Evolutionary conservation across 2,888 invertebrate genomes (phyloP), one percentile per base, ranked within the genome.

Genomic region (Pasiphila rectangulata): DNA sequence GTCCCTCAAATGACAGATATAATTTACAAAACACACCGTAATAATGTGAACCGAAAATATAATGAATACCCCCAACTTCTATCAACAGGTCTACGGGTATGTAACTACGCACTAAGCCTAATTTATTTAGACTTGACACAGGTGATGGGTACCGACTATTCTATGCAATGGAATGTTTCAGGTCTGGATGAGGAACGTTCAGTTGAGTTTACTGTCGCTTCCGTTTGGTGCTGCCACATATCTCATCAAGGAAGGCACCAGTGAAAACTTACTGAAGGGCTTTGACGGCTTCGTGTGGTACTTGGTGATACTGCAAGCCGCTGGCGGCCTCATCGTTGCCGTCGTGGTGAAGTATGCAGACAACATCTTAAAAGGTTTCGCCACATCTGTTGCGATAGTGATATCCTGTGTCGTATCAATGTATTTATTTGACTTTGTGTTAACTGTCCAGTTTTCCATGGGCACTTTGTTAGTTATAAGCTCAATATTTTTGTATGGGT

Each of bases 311-410:
- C 83, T 98, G 36, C 98, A 99, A 88, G 98, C 98, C 0, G 93
- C 96, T 10, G 99, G 99, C 0, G 99, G 99, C 2, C 91, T 99
- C 1, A 93, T 99, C 42, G 99, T 99, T 4, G 99, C 99, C 0
- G 94, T 99, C 58, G 99, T 99, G 1, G 98, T 99, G 17, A 99
- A 99, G 89, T 99, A 99, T 79, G 99, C 99, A 0, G 99, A 99
- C 80, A 99, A 99, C 83, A 99, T 99, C 70, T 89, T 99, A 3
- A 99, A 96, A 86, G 99, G 99, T 13, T 99, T 99, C 74, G 98
- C 99, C 27, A 99, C 99, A 0, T 99, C 99, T 0, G 91, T 98
- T 41, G 98, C 99, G 3, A 99, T 99, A 59, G 92, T 99, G 30
- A 93, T 99, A 58, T 97, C 98, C 0, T 98, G 98, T 72, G 84